Evolutionary conservation across 1,140 invertebrate species (phyloP), one percentile per base, ranked within the genome.

Genomic region (Gonioctena quinquepunctata): DNA sequence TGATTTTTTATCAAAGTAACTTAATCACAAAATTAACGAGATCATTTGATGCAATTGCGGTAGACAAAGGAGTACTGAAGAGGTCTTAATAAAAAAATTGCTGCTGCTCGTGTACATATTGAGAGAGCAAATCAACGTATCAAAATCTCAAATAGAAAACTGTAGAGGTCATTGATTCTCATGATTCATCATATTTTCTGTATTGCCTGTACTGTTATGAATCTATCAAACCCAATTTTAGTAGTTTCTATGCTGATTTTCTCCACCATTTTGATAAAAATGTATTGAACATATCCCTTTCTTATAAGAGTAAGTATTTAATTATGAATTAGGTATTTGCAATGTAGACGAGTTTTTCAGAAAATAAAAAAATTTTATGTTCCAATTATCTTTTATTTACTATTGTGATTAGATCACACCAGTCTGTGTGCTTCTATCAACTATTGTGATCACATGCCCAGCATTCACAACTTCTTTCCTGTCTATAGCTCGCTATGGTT

Each of bases 81-180:
- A 77, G 42, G 25, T 75, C 5, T 5, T 69, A 26, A 71, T 26
- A 8, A n/a, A 16, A 72, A 74, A 68, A 80, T 80, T 56, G 79
- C 74, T 0, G 7, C 64, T 22, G 42, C 67, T 18, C 21, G 70
- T n/a, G n/a, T n/a, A n/a, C n/a, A n/a, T n/a, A n/a, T n/a, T n/a
- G n/a, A n/a, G n/a, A n/a, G n/a, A n/a, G n/a, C n/a, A n/a, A n/a
- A n/a, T n/a, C n/a, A n/a, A n/a, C n/a, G n/a, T n/a, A n/a, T n/a
- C n/a, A n/a, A 57, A 68, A 69, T 72, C 11, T 57, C 68, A 18
- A 19, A 2, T 21, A 49, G 33, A 23, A 4, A 11, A 28, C 26
- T 70, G 8, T 27, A 6, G 25, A 11, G 19, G 4, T 23, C 42
- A 2, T 54, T 71, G 22, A 54, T 71, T 22, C 65, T 54, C 2